Percentiles rank a stretch among this genome's conserved stretches.
Evolutionary conservation across 92 coral and sea anemone species (phyloP).

Genomic region (Micromussa lordhowensis): DNA sequence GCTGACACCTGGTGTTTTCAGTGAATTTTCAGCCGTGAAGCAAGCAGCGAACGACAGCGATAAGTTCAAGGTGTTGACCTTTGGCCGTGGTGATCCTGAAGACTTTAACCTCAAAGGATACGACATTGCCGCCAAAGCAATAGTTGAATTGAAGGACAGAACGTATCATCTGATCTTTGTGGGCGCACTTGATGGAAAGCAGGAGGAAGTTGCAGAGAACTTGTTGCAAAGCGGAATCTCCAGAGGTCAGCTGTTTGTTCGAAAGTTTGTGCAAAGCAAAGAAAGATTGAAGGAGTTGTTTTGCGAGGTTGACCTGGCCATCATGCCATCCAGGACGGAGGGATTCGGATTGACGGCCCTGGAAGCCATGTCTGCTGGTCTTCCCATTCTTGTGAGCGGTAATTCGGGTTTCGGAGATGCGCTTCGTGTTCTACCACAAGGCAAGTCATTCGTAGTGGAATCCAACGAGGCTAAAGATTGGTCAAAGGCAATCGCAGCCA

Average conservation of each 20-base stretch:
- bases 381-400: neutral
- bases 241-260: neutral
- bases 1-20: slow-evolving; percentile 8
- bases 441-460: neutral
- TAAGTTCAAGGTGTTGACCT: slow-evolving; percentile 7
- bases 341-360: neutral
- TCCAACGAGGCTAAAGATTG: neutral
- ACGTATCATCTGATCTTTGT: neutral
- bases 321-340: neutral
- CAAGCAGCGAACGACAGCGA: neutral
- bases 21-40: neutral
- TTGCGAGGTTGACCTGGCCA: neutral
- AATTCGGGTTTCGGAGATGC: neutral
- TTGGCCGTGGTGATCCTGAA: slow-evolving; percentile 14
- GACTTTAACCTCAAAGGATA: slow-evolving; percentile 4
- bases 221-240: neutral
- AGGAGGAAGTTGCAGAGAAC: neutral
- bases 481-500: neutral
- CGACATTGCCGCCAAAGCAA: slow-evolving; percentile 14
- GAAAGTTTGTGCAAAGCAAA: neutral
- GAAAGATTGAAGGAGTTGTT: neutral
- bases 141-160: neutral
- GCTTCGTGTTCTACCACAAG: neutral
- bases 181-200: neutral
- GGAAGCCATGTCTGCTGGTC: neutral